Conservation (phyloP, 2,888 invertebrate species). For the Tiliacea aurago region DNA sequence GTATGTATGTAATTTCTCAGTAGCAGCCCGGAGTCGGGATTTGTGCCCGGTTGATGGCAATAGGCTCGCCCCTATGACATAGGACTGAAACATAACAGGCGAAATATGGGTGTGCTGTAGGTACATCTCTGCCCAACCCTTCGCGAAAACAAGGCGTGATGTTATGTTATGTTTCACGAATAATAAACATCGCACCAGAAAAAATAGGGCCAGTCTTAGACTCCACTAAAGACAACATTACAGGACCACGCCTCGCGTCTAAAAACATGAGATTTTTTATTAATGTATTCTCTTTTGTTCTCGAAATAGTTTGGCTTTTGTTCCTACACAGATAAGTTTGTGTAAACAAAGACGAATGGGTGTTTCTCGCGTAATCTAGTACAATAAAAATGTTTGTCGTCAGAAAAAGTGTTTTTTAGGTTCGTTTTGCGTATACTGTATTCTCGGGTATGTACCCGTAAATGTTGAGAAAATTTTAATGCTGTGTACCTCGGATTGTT, state of each 20-base stretch:
- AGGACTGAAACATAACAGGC: too few species aligned
- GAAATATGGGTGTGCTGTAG: too few species aligned
- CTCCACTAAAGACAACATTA: conserved; percentile 58
- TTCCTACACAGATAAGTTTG: conserved; percentile 60
- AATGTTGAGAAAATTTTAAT: conserved; percentile 46
- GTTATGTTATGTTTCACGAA: conserved; percentile 4
- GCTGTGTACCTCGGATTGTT: conserved; percentile 27
- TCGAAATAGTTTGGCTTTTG: conserved; percentile 66
- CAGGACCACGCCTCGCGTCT: conserved; percentile 22
- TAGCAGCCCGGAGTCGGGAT: too few species aligned
- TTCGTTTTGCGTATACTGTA: conserved; percentile 26
- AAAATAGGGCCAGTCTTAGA: conserved; percentile 40
- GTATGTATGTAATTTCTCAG: too few species aligned
- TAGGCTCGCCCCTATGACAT: too few species aligned
- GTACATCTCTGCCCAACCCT: too few species aligned
- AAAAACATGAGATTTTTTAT: conserved; percentile 61
- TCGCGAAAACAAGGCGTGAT: too few species aligned
- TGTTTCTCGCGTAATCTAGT: conserved; percentile 50
- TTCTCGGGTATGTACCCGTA: conserved; percentile 37
- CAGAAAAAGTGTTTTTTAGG: conserved; percentile 39
- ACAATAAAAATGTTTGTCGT: conserved; percentile 61
- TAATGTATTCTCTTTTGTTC: conserved; percentile 67
- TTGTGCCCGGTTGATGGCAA: too few species aligned
- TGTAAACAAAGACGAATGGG: conserved; percentile 62
- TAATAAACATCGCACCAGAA: conserved; percentile 29